phyloP scores from a whole-genome alignment of 1,140 invertebrate species.

The Rhysida immarginata region DNA sequence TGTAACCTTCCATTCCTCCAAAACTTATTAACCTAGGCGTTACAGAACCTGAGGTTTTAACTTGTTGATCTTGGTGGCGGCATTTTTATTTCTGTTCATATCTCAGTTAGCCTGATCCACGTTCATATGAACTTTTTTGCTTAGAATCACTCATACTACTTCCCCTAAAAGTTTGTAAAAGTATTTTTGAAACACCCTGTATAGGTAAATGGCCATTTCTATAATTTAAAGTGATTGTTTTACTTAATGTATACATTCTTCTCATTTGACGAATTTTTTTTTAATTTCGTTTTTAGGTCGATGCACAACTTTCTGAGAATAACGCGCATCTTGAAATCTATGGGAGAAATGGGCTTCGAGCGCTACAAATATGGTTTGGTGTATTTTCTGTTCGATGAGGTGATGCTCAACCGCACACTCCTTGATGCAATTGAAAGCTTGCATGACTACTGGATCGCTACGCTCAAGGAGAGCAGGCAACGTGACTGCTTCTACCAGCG shows the following conservation, averaged over 20 bases:
- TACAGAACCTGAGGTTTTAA: too few species aligned
- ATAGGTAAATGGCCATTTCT: too few species aligned
- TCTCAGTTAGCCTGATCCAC: too few species aligned
- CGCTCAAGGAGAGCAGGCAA: neutral
- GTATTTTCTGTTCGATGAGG: neutral
- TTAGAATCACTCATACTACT: too few species aligned
- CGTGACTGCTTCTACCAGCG: too few species aligned
- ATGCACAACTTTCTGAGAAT: neutral
- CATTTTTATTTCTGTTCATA: too few species aligned
- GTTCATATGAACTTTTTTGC: too few species aligned
- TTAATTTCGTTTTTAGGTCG: neutral
- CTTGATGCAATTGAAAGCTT: neutral
- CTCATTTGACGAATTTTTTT: neutral
- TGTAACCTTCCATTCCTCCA: too few species aligned
- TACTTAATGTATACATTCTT: neutral
- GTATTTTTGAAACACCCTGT: too few species aligned
- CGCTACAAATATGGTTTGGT: neutral
- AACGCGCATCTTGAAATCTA: neutral
- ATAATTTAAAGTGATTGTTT: neutral
- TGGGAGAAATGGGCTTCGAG: neutral
- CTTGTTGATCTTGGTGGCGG: too few species aligned
- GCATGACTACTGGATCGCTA: neutral
- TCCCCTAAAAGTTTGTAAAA: too few species aligned
- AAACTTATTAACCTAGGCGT: too few species aligned
- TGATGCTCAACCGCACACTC: neutral